Evolutionary conservation across 2,888 invertebrate genomes (phyloP).

Genomic region (Rhagonycha fulva): DNA sequence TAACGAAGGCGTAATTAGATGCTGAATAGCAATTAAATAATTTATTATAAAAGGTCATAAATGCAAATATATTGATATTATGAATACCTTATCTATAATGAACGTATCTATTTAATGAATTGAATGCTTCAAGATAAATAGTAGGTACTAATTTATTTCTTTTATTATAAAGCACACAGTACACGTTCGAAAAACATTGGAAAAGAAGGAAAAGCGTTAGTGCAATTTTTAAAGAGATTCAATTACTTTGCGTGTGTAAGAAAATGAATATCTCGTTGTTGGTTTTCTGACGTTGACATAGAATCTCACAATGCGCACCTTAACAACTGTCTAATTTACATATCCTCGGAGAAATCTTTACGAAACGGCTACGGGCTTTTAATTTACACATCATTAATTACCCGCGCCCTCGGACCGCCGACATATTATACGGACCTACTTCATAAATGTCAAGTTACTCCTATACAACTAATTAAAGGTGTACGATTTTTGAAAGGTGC

Average conservation of each 20-base stretch:
- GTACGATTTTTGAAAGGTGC: slow-evolving; percentile 49
- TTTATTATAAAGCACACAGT: slow-evolving; percentile 6
- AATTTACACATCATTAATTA: slow-evolving; percentile 54
- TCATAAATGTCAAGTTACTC: slow-evolving; percentile 51
- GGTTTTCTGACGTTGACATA: slow-evolving; percentile 50
- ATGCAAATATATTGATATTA: slow-evolving; percentile 9
- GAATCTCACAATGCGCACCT: slow-evolving; percentile 51
- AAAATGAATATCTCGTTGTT: slow-evolving; percentile 45
- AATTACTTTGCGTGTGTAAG: slow-evolving; percentile 41
- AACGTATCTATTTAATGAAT: neutral
- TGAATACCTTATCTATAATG: neutral
- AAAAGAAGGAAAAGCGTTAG: neutral
- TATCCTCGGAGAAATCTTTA: slow-evolving; percentile 54
- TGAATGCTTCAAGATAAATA: neutral
- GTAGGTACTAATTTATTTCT: slow-evolving; percentile 8
- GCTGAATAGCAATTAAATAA: slow-evolving; percentile 14
- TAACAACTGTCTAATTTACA: slow-evolving; percentile 55
- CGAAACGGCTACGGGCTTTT: slow-evolving; percentile 53
- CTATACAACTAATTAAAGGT: slow-evolving; percentile 53
- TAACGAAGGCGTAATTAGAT: slow-evolving; percentile 4
- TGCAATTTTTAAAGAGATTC: slow-evolving; percentile 37
- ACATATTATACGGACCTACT: slow-evolving; percentile 47
- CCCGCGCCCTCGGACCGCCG: slow-evolving; percentile 40
- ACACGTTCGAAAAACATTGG: neutral
- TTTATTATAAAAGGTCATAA: slow-evolving; percentile 18